Conservation (phyloP, 2,888 invertebrate species). For the Dysmachus trigonus region DNA sequence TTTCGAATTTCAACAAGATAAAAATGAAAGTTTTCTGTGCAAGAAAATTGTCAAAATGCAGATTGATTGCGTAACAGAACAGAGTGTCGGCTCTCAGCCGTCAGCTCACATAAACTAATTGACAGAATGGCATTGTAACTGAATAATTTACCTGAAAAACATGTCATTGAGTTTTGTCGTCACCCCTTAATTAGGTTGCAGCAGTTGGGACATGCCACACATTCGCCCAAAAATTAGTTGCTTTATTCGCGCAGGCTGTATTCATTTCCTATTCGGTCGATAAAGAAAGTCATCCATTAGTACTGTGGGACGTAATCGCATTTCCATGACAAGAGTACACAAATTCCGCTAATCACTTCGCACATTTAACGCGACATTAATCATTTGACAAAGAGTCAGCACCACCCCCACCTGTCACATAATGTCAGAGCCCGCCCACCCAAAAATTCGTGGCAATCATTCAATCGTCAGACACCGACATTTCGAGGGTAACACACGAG, state of each 20-base stretch:
- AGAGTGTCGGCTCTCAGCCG: background rate
- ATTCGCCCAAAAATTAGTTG: background rate
- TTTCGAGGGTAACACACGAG: conserved; percentile 34
- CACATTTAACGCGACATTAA: conserved; percentile 47
- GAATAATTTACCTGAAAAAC: background rate
- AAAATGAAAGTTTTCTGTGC: no score
- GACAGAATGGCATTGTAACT: background rate
- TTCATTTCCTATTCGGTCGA: background rate
- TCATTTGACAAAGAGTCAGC: conserved; percentile 45
- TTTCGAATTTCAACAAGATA: no score
- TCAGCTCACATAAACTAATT: background rate
- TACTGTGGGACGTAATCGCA: background rate
- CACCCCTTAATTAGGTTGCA: background rate
- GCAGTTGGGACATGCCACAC: background rate
- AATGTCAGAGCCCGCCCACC: conserved; percentile 28
- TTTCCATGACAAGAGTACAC: conserved; percentile 34
- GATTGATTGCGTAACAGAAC: background rate
- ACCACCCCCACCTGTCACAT: conserved; percentile 36
- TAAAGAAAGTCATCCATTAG: background rate
- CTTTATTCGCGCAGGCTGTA: background rate
- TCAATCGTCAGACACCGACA: conserved; percentile 37
- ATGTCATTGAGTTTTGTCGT: background rate
- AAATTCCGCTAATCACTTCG: conserved; percentile 45
- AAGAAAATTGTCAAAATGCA: background rate
- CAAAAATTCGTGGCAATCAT: conserved; percentile 32